A percentile compares a stretch with the other conserved stretches of the same genome.
phyloP scores from a whole-genome alignment of 2,113 vertebrate genomes.

The Gnathonemus echidnorhynchus region DNA sequence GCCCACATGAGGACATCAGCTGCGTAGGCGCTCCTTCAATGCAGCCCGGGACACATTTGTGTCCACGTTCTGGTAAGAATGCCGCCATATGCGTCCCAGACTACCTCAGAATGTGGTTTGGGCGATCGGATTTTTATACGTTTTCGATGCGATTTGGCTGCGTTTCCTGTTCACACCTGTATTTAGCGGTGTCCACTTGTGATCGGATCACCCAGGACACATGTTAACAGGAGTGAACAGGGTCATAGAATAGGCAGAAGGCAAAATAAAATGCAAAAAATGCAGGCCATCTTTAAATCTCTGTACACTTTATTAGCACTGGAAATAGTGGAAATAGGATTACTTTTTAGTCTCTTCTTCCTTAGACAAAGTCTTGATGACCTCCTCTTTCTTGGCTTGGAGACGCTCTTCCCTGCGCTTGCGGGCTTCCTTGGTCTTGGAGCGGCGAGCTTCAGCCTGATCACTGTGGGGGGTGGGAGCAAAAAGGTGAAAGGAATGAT shows the following conservation, averaged over 20 bases:
- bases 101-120: no score
- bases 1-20: no score
- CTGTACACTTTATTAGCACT: slow-evolving; percentile 51
- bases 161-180: no score
- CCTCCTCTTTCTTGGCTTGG: slow-evolving; percentile 94
- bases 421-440: slow-evolving; percentile 94
- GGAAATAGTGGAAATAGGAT: slow-evolving; percentile 26
- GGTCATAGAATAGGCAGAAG: background rate
- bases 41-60: no score
- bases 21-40: no score
- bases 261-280: background rate
- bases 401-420: slow-evolving; percentile 92
- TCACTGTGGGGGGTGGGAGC: slow-evolving; percentile 58
- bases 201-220: no score
- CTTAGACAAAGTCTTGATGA: slow-evolving; percentile 89
- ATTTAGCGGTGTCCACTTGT: no score
- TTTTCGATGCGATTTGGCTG: no score
- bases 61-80: no score
- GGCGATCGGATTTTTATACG: no score
- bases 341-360: slow-evolving; percentile 94
- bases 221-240: no score
- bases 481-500: background rate
- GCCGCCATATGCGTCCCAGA: no score
- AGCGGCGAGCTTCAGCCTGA: slow-evolving; percentile 90
- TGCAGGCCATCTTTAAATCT: slow-evolving; percentile 36